A percentile compares a stretch with the other conserved stretches of the same genome.
Conservation (phyloP, 2,888 invertebrate genomes). For the Chouioia cunea region DNA sequence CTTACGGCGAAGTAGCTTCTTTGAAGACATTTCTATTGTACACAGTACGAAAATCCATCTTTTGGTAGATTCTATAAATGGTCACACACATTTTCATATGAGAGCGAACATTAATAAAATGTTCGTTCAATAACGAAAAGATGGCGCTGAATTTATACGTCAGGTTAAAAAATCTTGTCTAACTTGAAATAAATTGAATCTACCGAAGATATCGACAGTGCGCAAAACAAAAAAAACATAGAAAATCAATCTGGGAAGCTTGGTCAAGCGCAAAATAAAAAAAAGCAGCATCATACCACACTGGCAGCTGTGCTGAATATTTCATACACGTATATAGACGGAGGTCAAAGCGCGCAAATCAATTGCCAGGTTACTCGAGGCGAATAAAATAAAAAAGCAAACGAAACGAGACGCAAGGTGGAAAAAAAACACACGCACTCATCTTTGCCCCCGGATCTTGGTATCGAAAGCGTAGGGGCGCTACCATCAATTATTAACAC, state of each 20-base stretch:
- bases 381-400: neutral
- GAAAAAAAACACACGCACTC: conserved; percentile 46
- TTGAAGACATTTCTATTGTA: too few relatives aligned
- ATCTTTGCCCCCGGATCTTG: conserved; percentile 36
- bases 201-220: too few relatives aligned
- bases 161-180: too few relatives aligned
- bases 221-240: neutral
- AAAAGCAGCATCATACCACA: neutral
- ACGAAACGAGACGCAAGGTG: conserved; percentile 31
- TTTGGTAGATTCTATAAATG: too few relatives aligned
- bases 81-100: too few relatives aligned
- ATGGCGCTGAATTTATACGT: too few relatives aligned
- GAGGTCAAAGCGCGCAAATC: conserved; percentile 37
- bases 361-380: conserved; percentile 23
- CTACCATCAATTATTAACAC: conserved; percentile 68
- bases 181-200: too few relatives aligned
- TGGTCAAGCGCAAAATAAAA: conserved; percentile 11
- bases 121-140: too few relatives aligned
- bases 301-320: conserved; percentile 30
- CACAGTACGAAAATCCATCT: too few relatives aligned
- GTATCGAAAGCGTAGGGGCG: conserved; percentile 57
- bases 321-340: conserved; percentile 15
- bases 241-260: conserved; percentile 29
- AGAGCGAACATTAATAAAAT: too few relatives aligned
- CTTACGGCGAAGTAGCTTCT: too few relatives aligned